Evolutionary conservation across 2,888 invertebrate species (phyloP).

Genomic region (Gonocerus acuteangulatus): DNA sequence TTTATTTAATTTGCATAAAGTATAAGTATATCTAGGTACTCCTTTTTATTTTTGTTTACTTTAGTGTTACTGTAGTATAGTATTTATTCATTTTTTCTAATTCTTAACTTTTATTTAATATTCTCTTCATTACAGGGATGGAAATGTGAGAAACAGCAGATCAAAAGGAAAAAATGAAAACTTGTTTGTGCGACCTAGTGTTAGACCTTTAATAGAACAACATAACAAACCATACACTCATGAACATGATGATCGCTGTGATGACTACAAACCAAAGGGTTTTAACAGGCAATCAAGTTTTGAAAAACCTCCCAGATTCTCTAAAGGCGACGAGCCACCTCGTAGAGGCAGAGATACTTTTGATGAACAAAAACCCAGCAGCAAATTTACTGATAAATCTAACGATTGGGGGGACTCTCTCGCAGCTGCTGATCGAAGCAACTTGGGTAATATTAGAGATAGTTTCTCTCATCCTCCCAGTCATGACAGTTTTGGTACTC

Average conservation of each 20-base stretch:
- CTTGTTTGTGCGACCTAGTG: background rate
- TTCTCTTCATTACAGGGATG: background rate
- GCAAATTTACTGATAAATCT: background rate
- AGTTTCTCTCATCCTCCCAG: background rate
- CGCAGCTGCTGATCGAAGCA: background rate
- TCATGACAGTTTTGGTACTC: background rate
- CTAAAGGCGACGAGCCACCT: background rate
- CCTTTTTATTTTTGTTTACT: too few relatives aligned
- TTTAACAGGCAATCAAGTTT: slow-evolving; percentile 7
- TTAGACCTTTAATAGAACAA: background rate
- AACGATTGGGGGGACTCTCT: too few relatives aligned
- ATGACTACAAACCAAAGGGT: slow-evolving; percentile 1
- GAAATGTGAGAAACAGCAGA: background rate
- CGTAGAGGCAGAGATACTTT: background rate
- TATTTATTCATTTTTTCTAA: too few relatives aligned
- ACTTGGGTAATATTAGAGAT: background rate
- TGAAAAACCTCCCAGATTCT: background rate
- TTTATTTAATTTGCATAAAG: too few relatives aligned
- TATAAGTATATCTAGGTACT: too few relatives aligned
- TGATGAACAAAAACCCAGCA: background rate
- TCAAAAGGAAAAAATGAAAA: background rate
- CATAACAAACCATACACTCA: background rate
- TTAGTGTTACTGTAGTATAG: too few relatives aligned
- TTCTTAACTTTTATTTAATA: too few relatives aligned
- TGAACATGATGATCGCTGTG: slow-evolving; percentile 19